A percentile compares a stretch with the other conserved stretches of the same genome.
Evolutionary conservation across 2,797 vertebrate genomes (phyloP).

Genomic region (Oreochromis mossambicus): DNA sequence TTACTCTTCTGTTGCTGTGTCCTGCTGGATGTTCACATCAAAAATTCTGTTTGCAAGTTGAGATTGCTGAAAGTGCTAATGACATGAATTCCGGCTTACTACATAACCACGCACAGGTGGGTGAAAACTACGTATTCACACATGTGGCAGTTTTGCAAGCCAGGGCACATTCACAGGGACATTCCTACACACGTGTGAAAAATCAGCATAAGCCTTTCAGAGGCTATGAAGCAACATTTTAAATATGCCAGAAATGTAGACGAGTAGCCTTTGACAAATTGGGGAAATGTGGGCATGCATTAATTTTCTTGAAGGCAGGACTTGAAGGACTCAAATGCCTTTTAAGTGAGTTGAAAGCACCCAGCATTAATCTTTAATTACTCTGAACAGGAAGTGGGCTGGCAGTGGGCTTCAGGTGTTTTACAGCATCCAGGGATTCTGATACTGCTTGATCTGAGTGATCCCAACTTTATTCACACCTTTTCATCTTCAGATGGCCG

Average conservation of each 20-base stretch:
- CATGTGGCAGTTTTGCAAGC: conserved; percentile 1
- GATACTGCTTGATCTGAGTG: background rate
- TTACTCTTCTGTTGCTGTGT: background rate
- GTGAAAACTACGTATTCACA: conserved; percentile 41
- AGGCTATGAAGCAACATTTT: background rate
- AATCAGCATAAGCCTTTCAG: background rate
- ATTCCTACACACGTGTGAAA: conserved; percentile 60
- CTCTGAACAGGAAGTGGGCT: background rate
- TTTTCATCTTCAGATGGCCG: background rate
- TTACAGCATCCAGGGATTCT: background rate
- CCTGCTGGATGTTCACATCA: background rate
- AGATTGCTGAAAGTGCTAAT: background rate
- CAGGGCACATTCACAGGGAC: conserved; percentile 46
- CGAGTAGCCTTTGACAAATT: background rate
- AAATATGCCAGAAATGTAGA: conserved; percentile 17
- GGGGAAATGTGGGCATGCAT: background rate
- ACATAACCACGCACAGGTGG: conserved; percentile 33
- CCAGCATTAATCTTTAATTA: background rate
- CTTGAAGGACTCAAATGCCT: background rate
- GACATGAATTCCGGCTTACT: conserved; percentile 18
- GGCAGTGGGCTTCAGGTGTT: background rate
- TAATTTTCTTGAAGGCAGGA: background rate
- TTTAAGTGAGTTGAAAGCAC: background rate
- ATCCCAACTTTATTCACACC: background rate
- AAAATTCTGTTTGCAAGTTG: background rate